A percentile compares a stretch with the other conserved stretches of the same genome.
Evolutionary conservation across 2,113 vertebrate genomes (phyloP).

Genomic region (Tragulus kanchil): DNA sequence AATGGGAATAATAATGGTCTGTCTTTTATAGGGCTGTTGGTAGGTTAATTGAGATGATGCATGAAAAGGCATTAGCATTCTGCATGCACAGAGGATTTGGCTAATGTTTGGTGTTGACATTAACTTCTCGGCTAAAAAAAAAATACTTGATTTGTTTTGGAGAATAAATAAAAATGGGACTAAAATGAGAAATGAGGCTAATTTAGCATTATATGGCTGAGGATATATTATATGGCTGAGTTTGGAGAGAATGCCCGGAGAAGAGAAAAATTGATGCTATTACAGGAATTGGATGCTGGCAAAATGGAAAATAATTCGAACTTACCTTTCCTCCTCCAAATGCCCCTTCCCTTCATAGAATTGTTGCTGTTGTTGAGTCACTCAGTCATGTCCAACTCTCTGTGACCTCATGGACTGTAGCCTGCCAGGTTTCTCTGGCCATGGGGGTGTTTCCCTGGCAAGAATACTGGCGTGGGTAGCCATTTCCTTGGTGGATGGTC

Average conservation of each 20-base stretch:
- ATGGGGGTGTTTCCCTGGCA: rapidly evolving
- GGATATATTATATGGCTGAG: neutral
- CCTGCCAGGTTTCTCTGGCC: neutral
- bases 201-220: no score
- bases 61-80: neutral
- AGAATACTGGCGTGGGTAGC: neutral
- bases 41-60: neutral
- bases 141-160: neutral
- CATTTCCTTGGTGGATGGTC: neutral
- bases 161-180: neutral
- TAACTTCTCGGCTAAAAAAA: neutral
- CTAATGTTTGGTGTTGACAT: rapidly evolving
- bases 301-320: neutral
- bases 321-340: neutral
- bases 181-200: neutral
- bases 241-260: neutral
- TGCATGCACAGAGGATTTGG: no score
- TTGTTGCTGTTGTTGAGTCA: neutral
- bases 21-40: neutral
- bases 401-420: rapidly evolving
- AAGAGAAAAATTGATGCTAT: neutral
- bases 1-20: rapidly evolving
- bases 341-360: neutral
- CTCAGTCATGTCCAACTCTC: neutral
- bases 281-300: neutral